These are phyloP conservation scores for Euura lappo DNA, from an alignment of 1,140 invertebrate species.

Conservation along the genomic window DNA sequence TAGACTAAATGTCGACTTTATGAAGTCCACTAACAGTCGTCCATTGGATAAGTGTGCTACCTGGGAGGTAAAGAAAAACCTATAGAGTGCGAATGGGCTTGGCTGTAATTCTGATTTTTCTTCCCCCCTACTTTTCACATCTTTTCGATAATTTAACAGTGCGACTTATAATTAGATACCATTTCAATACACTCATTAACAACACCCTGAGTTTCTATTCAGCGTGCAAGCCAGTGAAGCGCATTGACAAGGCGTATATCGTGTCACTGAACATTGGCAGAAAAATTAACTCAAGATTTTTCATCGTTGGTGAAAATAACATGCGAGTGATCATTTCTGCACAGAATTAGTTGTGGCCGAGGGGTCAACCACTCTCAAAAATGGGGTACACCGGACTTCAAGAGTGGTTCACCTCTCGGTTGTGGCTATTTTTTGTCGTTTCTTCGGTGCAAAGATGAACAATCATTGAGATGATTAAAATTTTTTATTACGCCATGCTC, in stretches of 20 bases:
- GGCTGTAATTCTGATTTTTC: neutral
- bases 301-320: neutral
- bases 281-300: neutral
- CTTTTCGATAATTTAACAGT: neutral
- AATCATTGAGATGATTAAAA: too few species aligned
- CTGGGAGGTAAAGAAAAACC: neutral
- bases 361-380: too few species aligned
- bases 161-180: neutral
- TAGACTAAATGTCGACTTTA: too few species aligned
- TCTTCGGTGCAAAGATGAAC: too few species aligned
- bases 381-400: too few species aligned
- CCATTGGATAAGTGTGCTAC: too few species aligned
- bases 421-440: too few species aligned
- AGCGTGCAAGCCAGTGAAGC: conserved; percentile 6
- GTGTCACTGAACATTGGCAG: neutral
- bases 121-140: conserved; percentile 2
- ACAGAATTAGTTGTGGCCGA: too few species aligned
- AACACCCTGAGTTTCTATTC: neutral
- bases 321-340: neutral
- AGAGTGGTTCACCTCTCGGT: too few species aligned
- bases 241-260: neutral
- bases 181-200: neutral
- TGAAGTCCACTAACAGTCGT: too few species aligned
- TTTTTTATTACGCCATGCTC: too few species aligned
- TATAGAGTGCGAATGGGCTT: neutral